Evolutionary conservation across 2,888 invertebrate species (phyloP).

Genomic region (Ferrisia virgata): DNA sequence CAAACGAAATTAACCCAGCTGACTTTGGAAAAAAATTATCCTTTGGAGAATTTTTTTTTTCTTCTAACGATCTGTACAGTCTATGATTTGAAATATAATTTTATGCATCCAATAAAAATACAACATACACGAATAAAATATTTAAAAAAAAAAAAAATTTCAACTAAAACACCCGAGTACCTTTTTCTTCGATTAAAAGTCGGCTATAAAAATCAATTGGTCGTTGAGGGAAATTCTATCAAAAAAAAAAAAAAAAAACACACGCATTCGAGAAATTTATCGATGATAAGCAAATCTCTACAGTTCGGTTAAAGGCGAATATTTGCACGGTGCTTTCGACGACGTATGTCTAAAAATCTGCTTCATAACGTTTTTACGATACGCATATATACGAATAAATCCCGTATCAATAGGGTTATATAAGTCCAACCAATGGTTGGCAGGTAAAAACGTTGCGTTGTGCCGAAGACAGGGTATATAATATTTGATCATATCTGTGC

Average conservation of each 20-base stretch:
- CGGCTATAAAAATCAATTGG: background rate
- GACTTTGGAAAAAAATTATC: background rate
- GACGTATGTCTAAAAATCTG: background rate
- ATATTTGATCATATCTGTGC: constrained; percentile 4
- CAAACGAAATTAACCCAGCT: background rate
- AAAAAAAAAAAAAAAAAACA: too few species aligned
- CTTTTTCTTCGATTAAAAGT: background rate
- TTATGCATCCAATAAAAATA: too few species aligned
- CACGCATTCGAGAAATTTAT: background rate
- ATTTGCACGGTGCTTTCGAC: background rate
- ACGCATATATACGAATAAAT: background rate
- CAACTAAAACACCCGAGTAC: too few species aligned
- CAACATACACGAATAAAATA: background rate
- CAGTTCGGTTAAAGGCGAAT: background rate
- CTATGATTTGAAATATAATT: too few species aligned
- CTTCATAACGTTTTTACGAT: background rate
- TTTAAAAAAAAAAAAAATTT: too few species aligned
- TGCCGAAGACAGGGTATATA: background rate
- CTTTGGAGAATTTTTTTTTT: background rate
- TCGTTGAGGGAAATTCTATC: too few species aligned
- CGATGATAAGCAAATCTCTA: background rate
- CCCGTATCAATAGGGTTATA: background rate
- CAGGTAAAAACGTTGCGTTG: background rate
- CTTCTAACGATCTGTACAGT: too few species aligned
- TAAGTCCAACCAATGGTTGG: background rate